phyloP scores from a whole-genome alignment of 2,888 invertebrate genomes.

The Altica lythri region DNA sequence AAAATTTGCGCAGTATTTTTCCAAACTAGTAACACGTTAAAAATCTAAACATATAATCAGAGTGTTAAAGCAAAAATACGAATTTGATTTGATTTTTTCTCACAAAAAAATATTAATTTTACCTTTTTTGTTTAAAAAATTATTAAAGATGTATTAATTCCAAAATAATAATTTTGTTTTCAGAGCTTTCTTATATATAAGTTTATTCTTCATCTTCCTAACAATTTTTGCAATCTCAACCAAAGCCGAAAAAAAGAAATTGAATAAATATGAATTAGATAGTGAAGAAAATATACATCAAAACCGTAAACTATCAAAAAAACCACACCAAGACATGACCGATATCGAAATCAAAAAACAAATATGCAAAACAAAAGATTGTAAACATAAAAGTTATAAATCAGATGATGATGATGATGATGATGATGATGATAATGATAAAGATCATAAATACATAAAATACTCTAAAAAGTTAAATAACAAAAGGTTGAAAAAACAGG shows the following conservation, averaged over 20 bases:
- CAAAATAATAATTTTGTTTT: neutral
- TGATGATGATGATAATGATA: conserved; percentile 14
- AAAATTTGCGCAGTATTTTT: too few relatives aligned
- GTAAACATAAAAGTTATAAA: conserved; percentile 21
- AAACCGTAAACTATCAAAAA: neutral
- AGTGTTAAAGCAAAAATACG: too few relatives aligned
- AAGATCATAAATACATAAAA: conserved; percentile 8
- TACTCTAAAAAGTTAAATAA: conserved; percentile 17
- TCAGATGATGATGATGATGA: conserved; percentile 17
- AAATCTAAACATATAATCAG: too few relatives aligned
- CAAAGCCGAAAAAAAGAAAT: conserved; percentile 7
- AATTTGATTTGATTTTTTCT: neutral
- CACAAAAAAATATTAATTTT: too few relatives aligned
- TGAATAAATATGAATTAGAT: conserved; percentile 7
- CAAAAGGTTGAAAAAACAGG: neutral
- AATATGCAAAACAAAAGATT: conserved; percentile 14
- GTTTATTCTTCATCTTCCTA: neutral
- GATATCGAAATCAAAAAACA: conserved; percentile 17
- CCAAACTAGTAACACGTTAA: too few relatives aligned
- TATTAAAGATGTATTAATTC: neutral
- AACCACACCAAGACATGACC: neutral
- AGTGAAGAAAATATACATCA: neutral
- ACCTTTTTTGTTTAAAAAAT: too few relatives aligned
- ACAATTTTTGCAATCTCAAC: neutral
- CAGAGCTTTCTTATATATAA: neutral